phyloP scores from a whole-genome alignment of 2,797 vertebrate species.

The Dicrostonyx torquatus region DNA sequence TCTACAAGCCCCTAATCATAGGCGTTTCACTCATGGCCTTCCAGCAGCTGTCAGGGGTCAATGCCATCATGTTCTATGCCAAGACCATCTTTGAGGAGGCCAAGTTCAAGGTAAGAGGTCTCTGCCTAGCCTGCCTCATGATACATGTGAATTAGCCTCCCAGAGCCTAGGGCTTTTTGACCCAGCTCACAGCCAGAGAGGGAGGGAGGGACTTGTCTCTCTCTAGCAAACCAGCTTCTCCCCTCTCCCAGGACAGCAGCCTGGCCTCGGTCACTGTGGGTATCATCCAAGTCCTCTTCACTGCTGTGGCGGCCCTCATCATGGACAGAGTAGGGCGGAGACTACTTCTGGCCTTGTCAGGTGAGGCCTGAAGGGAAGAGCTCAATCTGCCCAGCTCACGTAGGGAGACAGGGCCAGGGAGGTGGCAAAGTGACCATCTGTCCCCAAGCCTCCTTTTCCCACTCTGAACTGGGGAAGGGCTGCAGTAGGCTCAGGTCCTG shows the following conservation, averaged over 20 bases:
- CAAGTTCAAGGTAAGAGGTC: conserved; percentile 89
- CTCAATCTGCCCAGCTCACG: background rate
- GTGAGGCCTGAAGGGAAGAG: conserved; percentile 78
- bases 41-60: conserved; percentile 95
- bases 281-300: conserved; percentile 92
- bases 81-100: conserved; percentile 94
- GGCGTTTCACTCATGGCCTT: conserved; percentile 93
- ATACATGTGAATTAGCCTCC: background rate
- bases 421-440: background rate
- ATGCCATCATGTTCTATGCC: conserved; percentile 97
- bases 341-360: conserved; percentile 92
- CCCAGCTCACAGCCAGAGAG: background rate
- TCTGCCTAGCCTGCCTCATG: background rate
- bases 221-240: background rate
- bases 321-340: conserved; percentile 95
- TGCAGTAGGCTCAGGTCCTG: background rate
- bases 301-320: conserved; percentile 90
- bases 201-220: background rate
- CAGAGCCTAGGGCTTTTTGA: background rate
- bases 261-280: conserved; percentile 92
- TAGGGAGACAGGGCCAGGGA: background rate
- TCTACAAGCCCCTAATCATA: conserved; percentile 93
- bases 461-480: background rate
- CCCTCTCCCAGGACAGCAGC: conserved; percentile 88
- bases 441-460: background rate